Base-by-base conservation (phyloP, 2,888 invertebrate genomes). In the Fragum whitleyi region DNA sequence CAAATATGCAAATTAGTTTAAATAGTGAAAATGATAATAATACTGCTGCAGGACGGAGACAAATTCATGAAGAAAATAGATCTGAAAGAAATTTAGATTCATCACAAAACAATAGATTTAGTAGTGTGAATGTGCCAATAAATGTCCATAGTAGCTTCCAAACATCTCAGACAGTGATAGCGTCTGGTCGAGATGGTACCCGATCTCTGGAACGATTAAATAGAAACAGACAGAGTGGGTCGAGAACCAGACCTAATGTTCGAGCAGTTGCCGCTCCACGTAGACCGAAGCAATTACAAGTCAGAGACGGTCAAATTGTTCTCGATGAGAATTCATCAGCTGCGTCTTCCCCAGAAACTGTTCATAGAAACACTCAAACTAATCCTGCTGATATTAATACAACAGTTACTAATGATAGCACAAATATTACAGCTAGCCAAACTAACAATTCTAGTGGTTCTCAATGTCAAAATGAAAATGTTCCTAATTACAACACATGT, bases 261-360 rank as follows among this genome's bases (percentile, higher is more conserved):
- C 57, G 79, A 42, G 47, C 77, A 57, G 62, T 77, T 23, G 68
- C 71, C 9, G 68, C 68, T 19, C 77, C 79, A 21, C 36, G 74
- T 28, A 23, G 79, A 42, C 79, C 85, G n/a, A 81, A 81, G 78
- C 81, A 79, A 28, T 76, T 88, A 14, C 74, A 81, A 59, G 88
- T 87, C 11, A 71, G 83, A n/a, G 84, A 86, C 23, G 87, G 88
- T 11, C 82, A 86, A 51, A 87, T 86, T 32, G 75, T 87, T 65
- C 65, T 87, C 28, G 82, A 81, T 67, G 82, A 76, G 28, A 76
- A 79, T 29, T 77, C 81, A 16, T 62, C 76, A 3, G 71, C 65
- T 51, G 78, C 86, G 53, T 81, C 81, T 14, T 71, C 81, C 21
- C 71, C 75, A 19, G 78, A 81, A 71, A 79, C 77, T 21, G 77